A percentile compares a stretch with the other conserved stretches of the same genome.
Conservation (phyloP, 92 coral and sea anemone species). For the Porites lobata region DNA sequence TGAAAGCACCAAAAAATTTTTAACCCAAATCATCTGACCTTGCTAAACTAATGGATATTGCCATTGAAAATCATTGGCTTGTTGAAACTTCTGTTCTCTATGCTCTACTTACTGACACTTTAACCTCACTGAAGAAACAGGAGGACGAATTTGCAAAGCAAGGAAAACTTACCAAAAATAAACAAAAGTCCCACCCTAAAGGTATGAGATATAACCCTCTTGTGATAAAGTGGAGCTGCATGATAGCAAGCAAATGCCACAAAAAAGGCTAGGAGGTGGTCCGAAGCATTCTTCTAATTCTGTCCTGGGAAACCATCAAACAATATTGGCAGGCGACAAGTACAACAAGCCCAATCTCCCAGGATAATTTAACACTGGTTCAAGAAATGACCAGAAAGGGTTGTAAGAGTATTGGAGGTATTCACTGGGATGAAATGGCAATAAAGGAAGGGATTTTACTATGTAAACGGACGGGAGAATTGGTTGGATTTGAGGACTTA, state of each 20-base stretch:
- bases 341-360: slow-evolving; percentile 53
- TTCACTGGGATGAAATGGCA: slow-evolving; percentile 71
- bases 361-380: slow-evolving; percentile 46
- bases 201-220: slow-evolving; percentile 16
- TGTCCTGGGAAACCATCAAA: slow-evolving; percentile 58
- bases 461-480: slow-evolving; percentile 58
- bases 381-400: slow-evolving; percentile 66
- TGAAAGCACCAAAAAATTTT: slow-evolving; percentile 20
- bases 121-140: not conserved
- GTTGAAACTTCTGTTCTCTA: not conserved
- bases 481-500: slow-evolving; percentile 68
- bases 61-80: slow-evolving; percentile 54
- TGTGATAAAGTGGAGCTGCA: slow-evolving; percentile 59
- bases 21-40: slow-evolving; percentile 32
- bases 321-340: slow-evolving; percentile 48
- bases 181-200: too few species aligned
- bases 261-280: slow-evolving; percentile 63
- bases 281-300: slow-evolving; percentile 61
- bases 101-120: slow-evolving; percentile 23
- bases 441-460: slow-evolving; percentile 66
- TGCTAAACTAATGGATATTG: slow-evolving; percentile 46
- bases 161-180: too few species aligned
- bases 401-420: slow-evolving; percentile 71
- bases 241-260: slow-evolving; percentile 54
- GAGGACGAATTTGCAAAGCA: too few species aligned